Evolutionary conservation across 1,140 invertebrate species (phyloP).

Genomic region (Hestina assimilis): DNA sequence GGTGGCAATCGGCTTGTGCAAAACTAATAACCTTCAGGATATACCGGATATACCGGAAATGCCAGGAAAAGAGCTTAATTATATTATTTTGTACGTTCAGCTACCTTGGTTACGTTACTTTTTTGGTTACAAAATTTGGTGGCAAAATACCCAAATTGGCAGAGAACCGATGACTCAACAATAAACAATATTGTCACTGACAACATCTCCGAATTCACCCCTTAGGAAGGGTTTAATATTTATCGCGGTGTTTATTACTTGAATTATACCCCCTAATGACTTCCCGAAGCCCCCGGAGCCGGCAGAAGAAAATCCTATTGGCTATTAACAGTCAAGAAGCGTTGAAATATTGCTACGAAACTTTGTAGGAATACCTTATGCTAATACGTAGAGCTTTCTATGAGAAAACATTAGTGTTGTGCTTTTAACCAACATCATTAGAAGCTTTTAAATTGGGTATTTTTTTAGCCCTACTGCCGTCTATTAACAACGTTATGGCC

Average conservation of each 20-base stretch:
- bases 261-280: conserved; percentile 75
- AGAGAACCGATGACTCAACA: conserved; percentile 21
- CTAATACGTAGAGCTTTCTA: conserved; percentile 37
- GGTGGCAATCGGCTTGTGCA: no score
- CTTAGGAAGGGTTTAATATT: conserved; percentile 64
- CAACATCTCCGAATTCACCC: conserved; percentile 29
- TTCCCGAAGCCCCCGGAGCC: conserved; percentile 53
- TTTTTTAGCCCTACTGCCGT: no score
- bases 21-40: no score
- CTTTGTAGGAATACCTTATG: conserved; percentile 55
- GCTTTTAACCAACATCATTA: no score
- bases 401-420: conserved; percentile 3
- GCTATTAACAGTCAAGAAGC: conserved; percentile 69
- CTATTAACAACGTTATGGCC: no score
- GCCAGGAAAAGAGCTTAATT: no score
- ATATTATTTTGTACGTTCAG: no score
- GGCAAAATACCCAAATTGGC: conserved; percentile 1
- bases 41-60: no score
- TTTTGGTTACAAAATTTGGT: no score
- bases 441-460: no score
- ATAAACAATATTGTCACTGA: conserved; percentile 28
- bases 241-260: conserved; percentile 75
- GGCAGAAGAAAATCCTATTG: conserved; percentile 70
- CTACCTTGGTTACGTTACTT: no score
- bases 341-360: conserved; percentile 54